Conservation (phyloP, 1,140 invertebrate species). For the Diuraphis noxia region DNA sequence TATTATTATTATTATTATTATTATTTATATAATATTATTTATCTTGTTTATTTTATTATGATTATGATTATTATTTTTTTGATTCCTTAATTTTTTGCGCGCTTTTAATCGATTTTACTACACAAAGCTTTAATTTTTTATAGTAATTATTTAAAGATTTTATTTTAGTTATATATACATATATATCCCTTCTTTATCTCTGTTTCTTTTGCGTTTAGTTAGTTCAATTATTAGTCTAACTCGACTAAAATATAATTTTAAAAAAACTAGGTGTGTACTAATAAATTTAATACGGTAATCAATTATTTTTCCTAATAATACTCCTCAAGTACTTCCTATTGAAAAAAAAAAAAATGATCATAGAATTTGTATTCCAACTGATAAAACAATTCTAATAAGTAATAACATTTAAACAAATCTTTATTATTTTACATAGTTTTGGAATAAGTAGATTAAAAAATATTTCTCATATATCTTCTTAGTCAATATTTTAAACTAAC, state of each 20-base stretch:
- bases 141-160: slow-evolving; percentile 30
- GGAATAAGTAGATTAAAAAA: background rate
- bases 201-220: slow-evolving; percentile 51
- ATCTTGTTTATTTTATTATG: slow-evolving; percentile 32
- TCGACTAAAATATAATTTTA: slow-evolving; percentile 41
- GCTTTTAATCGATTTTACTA: slow-evolving; percentile 33
- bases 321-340: slow-evolving; percentile 48
- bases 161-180: slow-evolving; percentile 38
- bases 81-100: slow-evolving; percentile 29
- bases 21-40: slow-evolving; percentile 45
- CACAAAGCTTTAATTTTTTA: slow-evolving; percentile 48
- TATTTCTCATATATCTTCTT: slow-evolving; percentile 3
- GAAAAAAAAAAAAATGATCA: background rate
- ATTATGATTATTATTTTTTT: slow-evolving; percentile 28
- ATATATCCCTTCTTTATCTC: slow-evolving; percentile 48
- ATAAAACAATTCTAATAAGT: slow-evolving; percentile 32
- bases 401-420: slow-evolving; percentile 5
- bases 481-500: slow-evolving; percentile 31
- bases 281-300: slow-evolving; percentile 49
- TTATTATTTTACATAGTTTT: slow-evolving; percentile 34
- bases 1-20: slow-evolving; percentile 19
- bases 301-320: slow-evolving; percentile 49
- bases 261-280: slow-evolving; percentile 53
- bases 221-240: slow-evolving; percentile 48
- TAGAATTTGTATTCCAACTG: slow-evolving; percentile 17